Percentiles rank a stretch among this genome's conserved stretches.
phyloP scores from a whole-genome alignment of 2,113 vertebrate species.

The Leucoraja erinaceus region DNA sequence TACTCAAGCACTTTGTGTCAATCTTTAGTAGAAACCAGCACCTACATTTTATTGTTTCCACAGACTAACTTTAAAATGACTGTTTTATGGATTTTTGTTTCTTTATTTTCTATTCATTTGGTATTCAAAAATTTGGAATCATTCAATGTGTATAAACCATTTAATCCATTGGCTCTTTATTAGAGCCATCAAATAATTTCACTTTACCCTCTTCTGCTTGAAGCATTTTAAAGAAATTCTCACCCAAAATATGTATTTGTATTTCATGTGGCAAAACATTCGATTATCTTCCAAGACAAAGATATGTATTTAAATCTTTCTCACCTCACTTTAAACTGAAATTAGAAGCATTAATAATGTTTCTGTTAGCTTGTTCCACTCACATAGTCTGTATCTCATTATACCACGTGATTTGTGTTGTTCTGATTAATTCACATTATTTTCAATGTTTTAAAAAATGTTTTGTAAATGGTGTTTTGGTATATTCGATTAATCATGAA shows the following conservation, averaged over 20 bases:
- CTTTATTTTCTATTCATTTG: background rate
- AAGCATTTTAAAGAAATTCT: background rate
- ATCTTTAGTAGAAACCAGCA: too few relatives aligned
- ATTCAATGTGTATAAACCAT: background rate
- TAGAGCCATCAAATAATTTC: background rate
- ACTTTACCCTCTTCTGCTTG: background rate
- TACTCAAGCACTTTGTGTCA: too few relatives aligned
- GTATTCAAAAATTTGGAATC: background rate
- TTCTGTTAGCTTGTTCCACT: background rate
- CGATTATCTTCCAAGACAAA: background rate
- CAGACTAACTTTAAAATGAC: background rate
- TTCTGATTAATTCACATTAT: background rate
- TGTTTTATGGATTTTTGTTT: background rate
- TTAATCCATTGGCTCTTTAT: background rate
- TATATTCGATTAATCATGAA: background rate
- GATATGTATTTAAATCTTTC: background rate
- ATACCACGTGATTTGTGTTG: background rate
- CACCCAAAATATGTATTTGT: background rate
- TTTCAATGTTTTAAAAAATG: background rate
- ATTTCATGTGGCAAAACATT: background rate
- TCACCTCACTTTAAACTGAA: background rate
- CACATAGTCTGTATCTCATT: background rate
- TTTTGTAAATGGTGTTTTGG: background rate
- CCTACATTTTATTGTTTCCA: too few relatives aligned
- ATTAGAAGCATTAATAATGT: background rate